A percentile compares a stretch with the other conserved stretches of the same genome.
Conservation (phyloP, 2,797 vertebrate species). For the Merluccius polli region DNA sequence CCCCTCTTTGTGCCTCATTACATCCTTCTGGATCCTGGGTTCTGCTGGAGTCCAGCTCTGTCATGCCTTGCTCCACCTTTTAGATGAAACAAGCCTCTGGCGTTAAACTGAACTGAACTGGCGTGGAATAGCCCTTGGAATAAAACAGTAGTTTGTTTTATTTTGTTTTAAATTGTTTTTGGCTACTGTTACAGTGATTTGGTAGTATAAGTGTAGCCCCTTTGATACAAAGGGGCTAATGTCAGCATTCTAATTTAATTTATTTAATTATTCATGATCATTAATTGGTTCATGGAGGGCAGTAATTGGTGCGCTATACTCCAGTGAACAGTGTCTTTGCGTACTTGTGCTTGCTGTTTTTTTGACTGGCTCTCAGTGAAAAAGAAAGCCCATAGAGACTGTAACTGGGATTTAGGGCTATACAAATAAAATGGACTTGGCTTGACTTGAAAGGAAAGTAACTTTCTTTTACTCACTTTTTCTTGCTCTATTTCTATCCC, state of each 20-base stretch:
- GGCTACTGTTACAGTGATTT: neutral
- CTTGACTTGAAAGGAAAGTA: too few relatives aligned
- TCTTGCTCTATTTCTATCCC: neutral
- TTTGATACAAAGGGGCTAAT: neutral
- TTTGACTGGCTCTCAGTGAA: constrained; percentile 5
- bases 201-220: neutral
- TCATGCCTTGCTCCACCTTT: neutral
- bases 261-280: neutral
- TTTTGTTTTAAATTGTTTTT: neutral
- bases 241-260: neutral
- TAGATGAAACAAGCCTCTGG: neutral
- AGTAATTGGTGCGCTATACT: neutral
- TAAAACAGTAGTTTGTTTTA: neutral
- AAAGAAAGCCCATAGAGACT: too few relatives aligned
- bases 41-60: neutral
- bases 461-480: neutral
- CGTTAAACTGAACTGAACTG: neutral
- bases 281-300: neutral
- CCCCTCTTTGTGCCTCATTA: neutral
- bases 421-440: too few relatives aligned
- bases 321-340: neutral
- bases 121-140: neutral
- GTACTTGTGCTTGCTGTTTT: neutral
- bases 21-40: neutral
- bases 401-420: too few relatives aligned